Conservation (phyloP, 2,888 invertebrate genomes). For the Melanostoma mellinum region DNA sequence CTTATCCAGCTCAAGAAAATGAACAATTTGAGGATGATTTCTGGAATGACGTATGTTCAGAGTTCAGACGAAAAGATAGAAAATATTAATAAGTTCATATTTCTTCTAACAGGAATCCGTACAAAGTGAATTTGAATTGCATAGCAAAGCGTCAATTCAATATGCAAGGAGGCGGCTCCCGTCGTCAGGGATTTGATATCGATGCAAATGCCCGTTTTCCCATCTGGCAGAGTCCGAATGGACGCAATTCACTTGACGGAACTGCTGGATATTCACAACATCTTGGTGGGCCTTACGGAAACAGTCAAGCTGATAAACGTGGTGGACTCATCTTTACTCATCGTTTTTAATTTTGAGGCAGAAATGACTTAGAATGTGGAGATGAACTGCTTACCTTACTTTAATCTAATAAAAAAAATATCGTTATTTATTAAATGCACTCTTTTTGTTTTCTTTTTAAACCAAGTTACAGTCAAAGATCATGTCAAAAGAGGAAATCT, state of each 20-base stretch:
- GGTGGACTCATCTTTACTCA: constrained; percentile 73
- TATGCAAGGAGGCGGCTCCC: constrained; percentile 75
- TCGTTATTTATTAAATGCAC: too few species aligned
- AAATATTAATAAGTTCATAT: not conserved
- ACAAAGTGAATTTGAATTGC: constrained; percentile 2
- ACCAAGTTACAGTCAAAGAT: too few species aligned
- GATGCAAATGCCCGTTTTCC: constrained; percentile 71
- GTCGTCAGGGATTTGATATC: constrained; percentile 76
- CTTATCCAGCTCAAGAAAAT: too few species aligned
- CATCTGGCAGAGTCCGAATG: not conserved
- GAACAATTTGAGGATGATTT: too few species aligned
- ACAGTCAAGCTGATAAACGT: constrained; percentile 75
- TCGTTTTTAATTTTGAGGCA: constrained; percentile 51
- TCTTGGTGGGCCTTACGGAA: constrained; percentile 78
- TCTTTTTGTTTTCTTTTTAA: too few species aligned
- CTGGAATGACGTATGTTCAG: too few species aligned
- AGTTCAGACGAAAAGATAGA: too few species aligned
- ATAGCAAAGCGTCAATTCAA: constrained; percentile 73
- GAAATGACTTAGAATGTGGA: too few species aligned
- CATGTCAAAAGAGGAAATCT: too few species aligned
- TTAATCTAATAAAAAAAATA: too few species aligned
- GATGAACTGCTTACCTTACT: too few species aligned
- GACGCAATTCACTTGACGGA: constrained; percentile 76
- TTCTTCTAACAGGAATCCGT: constrained; percentile 4
- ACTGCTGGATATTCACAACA: constrained; percentile 77